Conservation (phyloP, 2,797 vertebrate genomes). For the Lepilemur ruficaudatus region DNA sequence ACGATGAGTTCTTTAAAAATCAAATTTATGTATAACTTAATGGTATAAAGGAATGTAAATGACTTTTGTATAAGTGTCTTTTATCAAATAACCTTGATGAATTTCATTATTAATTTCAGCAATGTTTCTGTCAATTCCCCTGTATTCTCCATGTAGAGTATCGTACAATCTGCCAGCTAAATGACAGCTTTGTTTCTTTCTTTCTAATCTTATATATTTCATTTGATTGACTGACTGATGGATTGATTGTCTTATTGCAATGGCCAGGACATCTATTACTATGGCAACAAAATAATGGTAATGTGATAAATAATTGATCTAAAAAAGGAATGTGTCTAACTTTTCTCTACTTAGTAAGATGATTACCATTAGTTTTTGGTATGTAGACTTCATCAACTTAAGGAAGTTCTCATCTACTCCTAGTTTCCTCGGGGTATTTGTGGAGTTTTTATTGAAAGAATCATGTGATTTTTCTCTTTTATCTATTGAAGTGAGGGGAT, state of each 20-base stretch:
- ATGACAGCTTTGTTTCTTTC: background rate
- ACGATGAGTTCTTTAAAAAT: background rate
- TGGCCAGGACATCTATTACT: background rate
- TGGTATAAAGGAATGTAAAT: background rate
- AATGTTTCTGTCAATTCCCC: background rate
- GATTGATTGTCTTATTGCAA: background rate
- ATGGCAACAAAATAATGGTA: background rate
- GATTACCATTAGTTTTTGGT: no score
- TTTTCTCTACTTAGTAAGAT: no score
- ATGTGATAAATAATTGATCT: background rate
- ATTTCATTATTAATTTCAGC: background rate
- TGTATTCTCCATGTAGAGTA: background rate
- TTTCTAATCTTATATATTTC: background rate
- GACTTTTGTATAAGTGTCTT: background rate
- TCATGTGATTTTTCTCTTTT: no score
- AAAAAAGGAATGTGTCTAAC: no score
- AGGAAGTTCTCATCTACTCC: no score
- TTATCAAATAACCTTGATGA: background rate
- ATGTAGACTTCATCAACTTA: no score
- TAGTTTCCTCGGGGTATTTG: no score
- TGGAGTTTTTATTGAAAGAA: no score
- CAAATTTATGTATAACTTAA: background rate
- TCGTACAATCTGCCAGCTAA: background rate
- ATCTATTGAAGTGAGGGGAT: no score
- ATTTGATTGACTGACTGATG: background rate